These are phyloP conservation scores for Mellilla xanthometata DNA, from an alignment of 2,888 invertebrate species.

Conservation along the genomic window DNA sequence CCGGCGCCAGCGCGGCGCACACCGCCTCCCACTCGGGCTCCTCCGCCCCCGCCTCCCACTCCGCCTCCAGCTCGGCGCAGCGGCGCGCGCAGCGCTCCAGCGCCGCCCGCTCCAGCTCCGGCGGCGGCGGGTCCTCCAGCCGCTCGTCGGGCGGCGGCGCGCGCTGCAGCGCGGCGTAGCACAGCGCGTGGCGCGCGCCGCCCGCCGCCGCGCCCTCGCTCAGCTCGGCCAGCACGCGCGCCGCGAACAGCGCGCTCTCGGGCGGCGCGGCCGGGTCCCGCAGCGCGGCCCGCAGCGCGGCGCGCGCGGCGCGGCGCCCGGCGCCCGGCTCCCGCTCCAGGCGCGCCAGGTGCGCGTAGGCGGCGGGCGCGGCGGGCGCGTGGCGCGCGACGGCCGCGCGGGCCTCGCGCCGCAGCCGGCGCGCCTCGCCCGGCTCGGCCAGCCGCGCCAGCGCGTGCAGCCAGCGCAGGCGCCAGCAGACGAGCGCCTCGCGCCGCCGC, in stretches of 20 bases:
- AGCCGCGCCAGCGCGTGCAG: constrained; percentile 50
- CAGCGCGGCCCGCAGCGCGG: constrained; percentile 31
- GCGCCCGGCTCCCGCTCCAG: constrained; percentile 41
- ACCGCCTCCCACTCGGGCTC: constrained; percentile 17
- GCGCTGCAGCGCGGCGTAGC: constrained; percentile 28
- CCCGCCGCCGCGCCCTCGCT: constrained; percentile 33
- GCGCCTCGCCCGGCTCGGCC: constrained; percentile 32
- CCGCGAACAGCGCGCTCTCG: constrained; percentile 42
- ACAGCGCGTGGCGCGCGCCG: constrained; percentile 30
- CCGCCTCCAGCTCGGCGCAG: constrained; percentile 43
- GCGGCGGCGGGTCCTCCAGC: constrained; percentile 22
- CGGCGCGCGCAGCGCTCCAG: constrained; percentile 41
- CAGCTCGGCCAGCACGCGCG: constrained; percentile 38
- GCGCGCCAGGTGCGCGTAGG: constrained; percentile 55
- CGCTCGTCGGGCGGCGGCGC: constrained; percentile 27
- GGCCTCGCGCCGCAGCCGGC: constrained; percentile 36
- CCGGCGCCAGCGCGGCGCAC: constrained; percentile 40
- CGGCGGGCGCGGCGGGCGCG: constrained; percentile 38
- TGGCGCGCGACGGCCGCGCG: constrained; percentile 35
- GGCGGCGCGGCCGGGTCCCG: constrained; percentile 24
- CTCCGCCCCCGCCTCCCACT: constrained; percentile 8
- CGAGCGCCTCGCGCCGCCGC: constrained; percentile 44
- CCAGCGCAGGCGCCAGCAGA: constrained; percentile 67
- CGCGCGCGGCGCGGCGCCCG: constrained; percentile 32
- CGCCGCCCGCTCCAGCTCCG: constrained; percentile 20